Percentiles rank a stretch among this genome's conserved stretches.
Conservation (phyloP, 2,888 invertebrate genomes). For the Melanophora roralis region DNA sequence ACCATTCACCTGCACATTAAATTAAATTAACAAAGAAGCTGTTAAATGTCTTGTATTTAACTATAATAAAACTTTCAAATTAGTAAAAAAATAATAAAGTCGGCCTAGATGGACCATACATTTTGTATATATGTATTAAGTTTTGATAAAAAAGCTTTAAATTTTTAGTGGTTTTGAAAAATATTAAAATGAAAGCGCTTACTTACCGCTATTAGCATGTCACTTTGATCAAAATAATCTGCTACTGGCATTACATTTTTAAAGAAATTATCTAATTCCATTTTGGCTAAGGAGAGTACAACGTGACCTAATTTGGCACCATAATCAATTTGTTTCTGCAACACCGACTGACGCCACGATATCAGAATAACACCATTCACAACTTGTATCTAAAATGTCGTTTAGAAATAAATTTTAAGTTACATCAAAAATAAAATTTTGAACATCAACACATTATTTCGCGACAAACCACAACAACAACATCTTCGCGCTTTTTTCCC, state of each 20-base stretch:
- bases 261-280: slow-evolving; percentile 94
- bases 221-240: slow-evolving; percentile 92
- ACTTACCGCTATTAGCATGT: slow-evolving; percentile 84
- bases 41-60: too few species aligned
- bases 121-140: too few species aligned
- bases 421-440: too few species aligned
- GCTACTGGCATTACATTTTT: slow-evolving; percentile 93
- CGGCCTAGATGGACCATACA: too few species aligned
- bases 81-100: too few species aligned
- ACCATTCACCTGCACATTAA: slow-evolving; percentile 84
- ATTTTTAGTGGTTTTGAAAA: not conserved
- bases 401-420: not conserved
- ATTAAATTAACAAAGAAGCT: not conserved
- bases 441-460: too few species aligned
- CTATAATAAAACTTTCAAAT: too few species aligned
- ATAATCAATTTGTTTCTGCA: slow-evolving; percentile 93
- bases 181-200: not conserved
- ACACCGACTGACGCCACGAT: slow-evolving; percentile 90
- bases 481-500: too few species aligned
- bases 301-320: slow-evolving; percentile 91
- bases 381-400: slow-evolving; percentile 85
- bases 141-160: not conserved
- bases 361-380: slow-evolving; percentile 91
- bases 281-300: slow-evolving; percentile 87
- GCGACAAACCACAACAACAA: too few species aligned